A percentile compares a stretch with the other conserved stretches of the same genome.
Evolutionary conservation across 2,113 vertebrate genomes (phyloP).

Genomic region (Neofelis nebulosa): DNA sequence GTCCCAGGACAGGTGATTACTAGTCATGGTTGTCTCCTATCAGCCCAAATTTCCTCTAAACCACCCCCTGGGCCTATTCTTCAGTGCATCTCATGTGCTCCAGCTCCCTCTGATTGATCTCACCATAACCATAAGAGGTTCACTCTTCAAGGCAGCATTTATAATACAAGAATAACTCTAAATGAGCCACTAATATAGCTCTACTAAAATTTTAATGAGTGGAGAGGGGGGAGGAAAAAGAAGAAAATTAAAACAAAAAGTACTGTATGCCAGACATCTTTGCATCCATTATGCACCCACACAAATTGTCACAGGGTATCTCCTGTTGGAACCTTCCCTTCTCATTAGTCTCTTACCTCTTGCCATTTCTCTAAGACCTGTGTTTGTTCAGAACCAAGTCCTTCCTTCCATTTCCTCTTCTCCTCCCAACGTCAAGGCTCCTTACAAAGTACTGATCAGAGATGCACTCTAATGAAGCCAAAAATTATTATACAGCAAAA

Average conservation of each 20-base stretch:
- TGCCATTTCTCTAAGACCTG: neutral
- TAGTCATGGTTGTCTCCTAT: neutral
- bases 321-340: neutral
- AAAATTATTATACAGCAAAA: neutral
- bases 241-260: slow-evolving; percentile 9
- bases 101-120: neutral
- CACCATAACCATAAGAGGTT: neutral
- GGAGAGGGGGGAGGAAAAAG: neutral
- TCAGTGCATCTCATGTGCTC: neutral
- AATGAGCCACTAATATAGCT: neutral
- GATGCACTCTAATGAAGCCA: neutral
- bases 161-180: neutral
- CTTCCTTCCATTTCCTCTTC: neutral
- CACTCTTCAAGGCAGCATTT: neutral
- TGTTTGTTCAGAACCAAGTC: neutral
- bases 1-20: neutral
- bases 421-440: neutral
- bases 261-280: neutral
- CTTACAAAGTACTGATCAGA: neutral
- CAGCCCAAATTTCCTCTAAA: neutral
- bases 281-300: neutral
- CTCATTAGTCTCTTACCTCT: neutral
- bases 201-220: neutral
- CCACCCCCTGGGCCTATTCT: neutral
- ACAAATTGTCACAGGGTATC: neutral